Conservation (phyloP, 2,797 vertebrate species). For the Emydoidea blandingii region DNA sequence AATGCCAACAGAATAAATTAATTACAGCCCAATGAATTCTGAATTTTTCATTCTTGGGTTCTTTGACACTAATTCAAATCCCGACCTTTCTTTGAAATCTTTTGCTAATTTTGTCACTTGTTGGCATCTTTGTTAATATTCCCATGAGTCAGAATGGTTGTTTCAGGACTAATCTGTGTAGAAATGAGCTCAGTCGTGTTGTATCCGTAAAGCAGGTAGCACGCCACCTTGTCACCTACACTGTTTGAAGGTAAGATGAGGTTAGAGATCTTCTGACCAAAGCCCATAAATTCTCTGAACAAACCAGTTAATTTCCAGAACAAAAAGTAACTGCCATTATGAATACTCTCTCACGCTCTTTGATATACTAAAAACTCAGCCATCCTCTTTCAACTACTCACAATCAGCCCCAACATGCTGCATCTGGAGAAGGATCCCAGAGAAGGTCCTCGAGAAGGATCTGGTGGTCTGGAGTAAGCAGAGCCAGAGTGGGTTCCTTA, state of each 20-base stretch:
- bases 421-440: too few species aligned
- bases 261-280: not conserved
- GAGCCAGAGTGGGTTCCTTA: too few species aligned
- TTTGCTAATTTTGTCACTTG: not conserved
- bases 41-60: not conserved
- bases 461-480: too few species aligned
- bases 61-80: not conserved
- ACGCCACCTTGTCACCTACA: not conserved
- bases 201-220: not conserved
- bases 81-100: not conserved
- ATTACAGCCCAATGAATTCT: not conserved
- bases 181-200: not conserved
- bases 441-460: too few species aligned
- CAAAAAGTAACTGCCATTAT: not conserved
- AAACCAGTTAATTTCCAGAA: not conserved
- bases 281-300: not conserved
- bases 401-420: not conserved
- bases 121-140: not conserved
- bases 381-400: not conserved
- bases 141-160: not conserved
- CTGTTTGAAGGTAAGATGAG: not conserved
- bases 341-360: not conserved
- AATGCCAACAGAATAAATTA: not conserved
- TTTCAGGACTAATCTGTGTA: not conserved
- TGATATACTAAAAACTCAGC: not conserved